Evolutionary conservation across 2,113 vertebrate genomes (phyloP).

Genomic region (Muntiacus reevesi): DNA sequence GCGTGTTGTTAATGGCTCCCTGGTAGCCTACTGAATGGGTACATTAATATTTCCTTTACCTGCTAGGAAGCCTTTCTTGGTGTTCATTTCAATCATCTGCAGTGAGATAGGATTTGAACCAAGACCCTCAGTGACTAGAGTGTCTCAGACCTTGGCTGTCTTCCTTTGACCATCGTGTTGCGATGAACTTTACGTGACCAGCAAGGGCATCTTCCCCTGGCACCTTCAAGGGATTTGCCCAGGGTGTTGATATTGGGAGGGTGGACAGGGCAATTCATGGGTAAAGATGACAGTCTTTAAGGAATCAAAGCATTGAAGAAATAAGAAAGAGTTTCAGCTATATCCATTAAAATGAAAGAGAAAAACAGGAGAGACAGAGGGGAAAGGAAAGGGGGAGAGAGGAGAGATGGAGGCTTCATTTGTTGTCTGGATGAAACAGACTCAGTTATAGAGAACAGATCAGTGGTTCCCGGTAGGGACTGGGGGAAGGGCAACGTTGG

Average conservation of each 20-base stretch:
- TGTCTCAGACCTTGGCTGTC: not conserved
- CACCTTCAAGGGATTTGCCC: not conserved
- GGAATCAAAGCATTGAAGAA: not conserved
- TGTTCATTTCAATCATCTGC: not conserved
- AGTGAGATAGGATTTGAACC: not conserved
- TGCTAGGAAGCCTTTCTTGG: not conserved
- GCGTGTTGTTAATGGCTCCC: not conserved
- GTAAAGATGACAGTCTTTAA: not conserved
- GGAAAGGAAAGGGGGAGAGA: not conserved
- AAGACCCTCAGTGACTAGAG: not conserved
- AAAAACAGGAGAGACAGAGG: not conserved
- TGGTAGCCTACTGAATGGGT: not conserved
- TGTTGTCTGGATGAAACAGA: not conserved
- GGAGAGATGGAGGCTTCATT: not conserved
- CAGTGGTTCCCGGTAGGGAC: not conserved
- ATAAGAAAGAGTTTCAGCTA: not conserved
- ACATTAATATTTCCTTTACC: not conserved
- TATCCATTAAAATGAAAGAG: not conserved
- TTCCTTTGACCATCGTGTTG: not conserved
- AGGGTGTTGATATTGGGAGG: not conserved
- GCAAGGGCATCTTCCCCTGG: not conserved
- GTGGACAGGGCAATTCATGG: not conserved
- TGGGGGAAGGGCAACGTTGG: not conserved
- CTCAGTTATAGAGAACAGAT: not conserved
- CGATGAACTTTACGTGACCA: not conserved